Evolutionary conservation across 2,888 invertebrate species (phyloP), one percentile per base, ranked within the genome.

Genomic region (Criorhina ranunculi): DNA sequence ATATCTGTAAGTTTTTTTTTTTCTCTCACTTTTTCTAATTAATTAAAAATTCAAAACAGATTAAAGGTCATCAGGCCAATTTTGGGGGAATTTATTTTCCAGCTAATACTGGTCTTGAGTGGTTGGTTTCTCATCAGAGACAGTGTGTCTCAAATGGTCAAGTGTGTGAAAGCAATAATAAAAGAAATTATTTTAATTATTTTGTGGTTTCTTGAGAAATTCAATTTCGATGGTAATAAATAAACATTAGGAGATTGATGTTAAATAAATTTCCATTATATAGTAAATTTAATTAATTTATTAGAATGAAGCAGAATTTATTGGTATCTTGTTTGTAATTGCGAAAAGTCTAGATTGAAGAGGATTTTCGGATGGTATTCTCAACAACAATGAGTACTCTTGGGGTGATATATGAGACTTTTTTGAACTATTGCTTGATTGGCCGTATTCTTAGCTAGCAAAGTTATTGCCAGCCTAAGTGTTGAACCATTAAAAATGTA

Each of bases 61-160:
- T 66, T 72, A 82, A 82, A 82, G 82, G 82, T 78, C 82, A 72
- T 72, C 72, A 46, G 59, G 60, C 82, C 66, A 78, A 72, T 51
- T 64, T 59, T 15, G 49, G 55, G 53, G 24, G 69, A 73, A 24
- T 24, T 66, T 73, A 37, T 24, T 59, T 37, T 49, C 11, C 31
- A 46, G n/a, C 17, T n/a, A 33, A 33, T 29, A 8, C 12, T 31
- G 8, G 7, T 29, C 4, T 62, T 2, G 1, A n/a, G 7, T 51
- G 29, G 29, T 11, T 15, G 24, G 7, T 19, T n/a, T n/a, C 33
- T 46, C n/a, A 5, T 33, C 37, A 6, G 24, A 66, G 51, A 67
- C 49, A 24, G 49, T 9, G 11, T 49, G 64, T 55, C 42, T 17
- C 9, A 19, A 49, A 31, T 44, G 29, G 42, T 19, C n/a, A 51